Base-by-base conservation (phyloP, 2,888 invertebrate genomes). In the Phortica magna region DNA sequence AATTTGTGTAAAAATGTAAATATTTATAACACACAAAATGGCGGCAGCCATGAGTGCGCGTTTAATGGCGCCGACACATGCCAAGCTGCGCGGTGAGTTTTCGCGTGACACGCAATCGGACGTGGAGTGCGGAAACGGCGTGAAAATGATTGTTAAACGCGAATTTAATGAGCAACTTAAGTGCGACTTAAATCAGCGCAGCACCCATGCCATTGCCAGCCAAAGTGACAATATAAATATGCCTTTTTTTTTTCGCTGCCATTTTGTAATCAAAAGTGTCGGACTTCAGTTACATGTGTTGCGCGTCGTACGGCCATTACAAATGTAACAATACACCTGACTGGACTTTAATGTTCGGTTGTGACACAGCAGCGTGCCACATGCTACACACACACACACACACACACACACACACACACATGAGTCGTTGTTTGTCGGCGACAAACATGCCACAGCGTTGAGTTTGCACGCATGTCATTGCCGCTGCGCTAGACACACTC, bases 261-360 rank as follows among this genome's bases (percentile, higher is more conserved):
- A 59, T 17, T 48, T 48, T 48, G 48, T 70, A 59, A 39, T 65
- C 65, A 75, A 70, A 76, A 64, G 43, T 57, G 57, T 68, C 67
- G 70, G 59, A 53, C 43, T 19, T 68, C 7, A 43, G 53, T 43
- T 19, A 14, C 22, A 19, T n/a, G n/a, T n/a, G n/a, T n/a, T n/a
- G n/a, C n/a, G n/a, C n/a, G n/a, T 22, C 57, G 74, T 17, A 67
- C 53, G 43, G 72, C 72, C 76, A 72, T 79, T 76, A 76, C 82
- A 82, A 82, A 81, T 83, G 88, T 84, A 85, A 88, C 78, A 83
- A 83, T 86, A 82, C 89, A 90, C 89, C 89, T 90, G 89, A 90
- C 85, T 74, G 42, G 67, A 74, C 76, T 59, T 68, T 67, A 57
- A 68, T 65, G 73, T 67, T 67, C 59, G 19, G 42, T 48, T 65